A percentile compares a stretch with the other conserved stretches of the same genome.
phyloP scores from a whole-genome alignment of 2,888 invertebrate species.

The Dinocampus coccinellae region DNA sequence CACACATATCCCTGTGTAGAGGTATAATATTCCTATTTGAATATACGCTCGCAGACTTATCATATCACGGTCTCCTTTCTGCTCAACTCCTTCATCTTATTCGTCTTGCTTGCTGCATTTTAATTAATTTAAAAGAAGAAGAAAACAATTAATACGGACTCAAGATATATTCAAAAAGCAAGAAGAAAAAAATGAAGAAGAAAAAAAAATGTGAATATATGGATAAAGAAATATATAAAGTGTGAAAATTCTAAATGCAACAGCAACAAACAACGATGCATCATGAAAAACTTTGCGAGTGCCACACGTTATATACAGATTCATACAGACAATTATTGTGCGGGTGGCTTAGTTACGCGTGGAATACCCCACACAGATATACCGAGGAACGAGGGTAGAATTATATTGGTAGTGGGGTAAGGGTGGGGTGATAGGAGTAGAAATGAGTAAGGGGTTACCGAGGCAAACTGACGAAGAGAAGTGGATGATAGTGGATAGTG shows the following conservation, averaged over 20 bases:
- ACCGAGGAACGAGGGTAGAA: conserved; percentile 11
- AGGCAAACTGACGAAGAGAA: conserved; percentile 9
- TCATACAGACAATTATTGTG: conserved; percentile 37
- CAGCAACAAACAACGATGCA: conserved; percentile 43
- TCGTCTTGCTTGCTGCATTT: neutral
- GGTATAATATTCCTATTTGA: neutral
- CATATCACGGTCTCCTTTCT: neutral
- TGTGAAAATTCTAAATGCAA: conserved; percentile 27
- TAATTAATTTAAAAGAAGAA: neutral
- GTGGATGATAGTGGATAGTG: conserved; percentile 22
- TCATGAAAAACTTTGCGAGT: conserved; percentile 42
- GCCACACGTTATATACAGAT: conserved; percentile 46
- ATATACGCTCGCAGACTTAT: conserved; percentile 11
- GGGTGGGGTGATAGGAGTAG: conserved; percentile 53
- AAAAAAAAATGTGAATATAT: neutral
- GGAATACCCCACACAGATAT: conserved; percentile 20
- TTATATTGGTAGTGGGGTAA: conserved; percentile 35
- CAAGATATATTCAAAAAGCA: neutral
- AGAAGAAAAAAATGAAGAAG: conserved; percentile 1
- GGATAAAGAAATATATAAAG: neutral
- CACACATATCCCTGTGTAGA: neutral
- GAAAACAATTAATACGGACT: neutral
- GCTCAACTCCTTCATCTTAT: neutral
- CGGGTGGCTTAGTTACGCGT: conserved; percentile 53
- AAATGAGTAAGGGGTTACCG: conserved; percentile 19